Percentiles rank a stretch among this genome's conserved stretches.
phyloP scores from a whole-genome alignment of 2,888 invertebrate species.

The Zhengitettix transpicula region DNA sequence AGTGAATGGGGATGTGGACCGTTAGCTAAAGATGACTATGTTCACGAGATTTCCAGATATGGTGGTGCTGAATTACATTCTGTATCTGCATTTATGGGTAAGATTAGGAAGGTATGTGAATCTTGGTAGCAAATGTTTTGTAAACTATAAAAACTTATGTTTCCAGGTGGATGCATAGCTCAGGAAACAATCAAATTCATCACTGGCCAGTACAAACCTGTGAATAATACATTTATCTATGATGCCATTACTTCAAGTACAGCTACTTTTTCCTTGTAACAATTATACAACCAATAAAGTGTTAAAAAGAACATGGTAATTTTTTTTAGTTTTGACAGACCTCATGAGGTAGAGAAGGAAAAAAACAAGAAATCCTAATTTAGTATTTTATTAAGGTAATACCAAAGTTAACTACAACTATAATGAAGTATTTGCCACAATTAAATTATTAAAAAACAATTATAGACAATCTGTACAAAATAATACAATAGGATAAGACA shows the following conservation, averaged over 20 bases:
- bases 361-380: conserved; percentile 1
- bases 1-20: conserved; percentile 73
- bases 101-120: conserved; percentile 5
- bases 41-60: conserved; percentile 78
- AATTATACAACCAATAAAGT: neutral
- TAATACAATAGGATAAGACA: conserved; percentile 4
- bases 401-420: conserved; percentile 10
- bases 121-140: neutral
- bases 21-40: conserved; percentile 71
- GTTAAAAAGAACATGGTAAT: neutral
- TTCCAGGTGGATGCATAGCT: conserved; percentile 71
- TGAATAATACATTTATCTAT: conserved; percentile 89
- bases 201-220: conserved; percentile 89
- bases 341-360: neutral
- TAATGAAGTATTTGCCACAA: conserved; percentile 9
- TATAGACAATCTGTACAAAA: conserved; percentile 8
- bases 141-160: conserved; percentile 1
- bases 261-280: conserved; percentile 59
- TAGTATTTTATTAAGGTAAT: conserved; percentile 11
- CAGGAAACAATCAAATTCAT: conserved; percentile 93
- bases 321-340: neutral
- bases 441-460: conserved; percentile 11
- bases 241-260: conserved; percentile 84
- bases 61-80: conserved; percentile 91
- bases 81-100: conserved; percentile 74